phyloP scores from a whole-genome alignment of 2,797 vertebrate genomes.

The Anguilla anguilla region DNA sequence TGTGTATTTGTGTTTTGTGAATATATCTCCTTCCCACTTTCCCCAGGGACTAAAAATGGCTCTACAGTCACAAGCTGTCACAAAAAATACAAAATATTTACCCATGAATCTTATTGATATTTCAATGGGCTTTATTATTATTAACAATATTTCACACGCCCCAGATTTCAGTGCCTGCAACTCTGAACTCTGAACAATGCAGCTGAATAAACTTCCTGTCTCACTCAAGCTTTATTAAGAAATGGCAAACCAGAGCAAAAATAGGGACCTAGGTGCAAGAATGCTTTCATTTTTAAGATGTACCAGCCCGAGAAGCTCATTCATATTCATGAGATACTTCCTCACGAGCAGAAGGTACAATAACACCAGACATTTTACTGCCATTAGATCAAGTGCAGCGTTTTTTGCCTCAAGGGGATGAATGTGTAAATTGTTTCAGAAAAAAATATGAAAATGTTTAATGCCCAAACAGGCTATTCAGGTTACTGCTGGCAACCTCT shows the following conservation, averaged over 20 bases:
- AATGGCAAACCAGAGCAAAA: neutral
- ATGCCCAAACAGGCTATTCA: neutral
- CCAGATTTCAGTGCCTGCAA: neutral
- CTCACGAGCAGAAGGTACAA: neutral
- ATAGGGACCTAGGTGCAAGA: neutral
- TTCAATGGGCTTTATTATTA: slow-evolving; percentile 5
- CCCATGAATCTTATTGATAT: neutral
- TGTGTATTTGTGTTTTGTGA: slow-evolving; percentile 51
- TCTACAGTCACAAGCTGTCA: slow-evolving; percentile 47
- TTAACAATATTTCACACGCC: neutral
- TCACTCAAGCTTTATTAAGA: neutral
- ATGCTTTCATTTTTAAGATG: neutral
- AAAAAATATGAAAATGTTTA: neutral
- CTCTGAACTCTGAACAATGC: neutral
- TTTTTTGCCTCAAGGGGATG: neutral
- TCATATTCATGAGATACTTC: neutral
- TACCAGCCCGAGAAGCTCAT: neutral
- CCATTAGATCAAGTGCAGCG: neutral
- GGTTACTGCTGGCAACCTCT: neutral
- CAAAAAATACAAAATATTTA: slow-evolving; percentile 40
- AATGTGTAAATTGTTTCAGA: slow-evolving; percentile 16
- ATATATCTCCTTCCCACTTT: slow-evolving; percentile 42
- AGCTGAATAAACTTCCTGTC: neutral
- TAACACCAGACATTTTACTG: neutral
- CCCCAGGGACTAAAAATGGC: slow-evolving; percentile 41